Evolutionary conservation across 2,113 vertebrate genomes (phyloP), one percentile per base, ranked within the genome.

Genomic region (Colinus virginianus): DNA sequence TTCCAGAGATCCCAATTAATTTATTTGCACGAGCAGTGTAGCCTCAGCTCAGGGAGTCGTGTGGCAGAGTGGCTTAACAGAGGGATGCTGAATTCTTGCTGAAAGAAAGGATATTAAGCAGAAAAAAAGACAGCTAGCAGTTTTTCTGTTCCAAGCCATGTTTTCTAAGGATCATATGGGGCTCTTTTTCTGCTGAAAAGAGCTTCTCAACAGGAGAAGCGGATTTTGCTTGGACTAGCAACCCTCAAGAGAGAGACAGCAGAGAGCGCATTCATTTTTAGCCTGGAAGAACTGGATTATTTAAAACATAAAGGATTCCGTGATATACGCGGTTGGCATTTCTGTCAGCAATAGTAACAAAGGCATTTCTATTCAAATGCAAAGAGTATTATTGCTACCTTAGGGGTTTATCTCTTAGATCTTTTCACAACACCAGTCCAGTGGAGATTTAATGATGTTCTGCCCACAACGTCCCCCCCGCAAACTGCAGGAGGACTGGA

Each of bases 381-480:
- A 84, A 83, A 95, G 62, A 78, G 77, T 78, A 84, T 81, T 90
- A 53, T 71, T 93, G 56, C 74, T 86, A 7, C 90, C 90, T 94
- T 62, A 76, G 88, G 82, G 83, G 32, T 51, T 91, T 94, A 26
- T 80, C 70, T 69, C 88, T 95, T 28, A 94, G 83, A 91, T 93
- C 80, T 92, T 86, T 84, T 49, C 62, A 48, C 26, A 51, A 7
- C 63, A 74, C 58, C 69, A 75, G 28, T 88, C 45, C 77, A 88
- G 77, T 32, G 56, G 86, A 78, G 83, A 91, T 92, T 95, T 95
- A 96, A 96, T 88, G 86, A 93, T 93, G 88, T 61, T 95, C 80
- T 78, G 88, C 79, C 88, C 90, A 61, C 19, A 63, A 70, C 46
- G 59, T 68, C 78, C 48, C 72, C 58, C 64, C 20, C 40, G 67